Evolutionary conservation across 2,113 vertebrate species (phyloP).

Genomic region (Dasyurus viverrinus): DNA sequence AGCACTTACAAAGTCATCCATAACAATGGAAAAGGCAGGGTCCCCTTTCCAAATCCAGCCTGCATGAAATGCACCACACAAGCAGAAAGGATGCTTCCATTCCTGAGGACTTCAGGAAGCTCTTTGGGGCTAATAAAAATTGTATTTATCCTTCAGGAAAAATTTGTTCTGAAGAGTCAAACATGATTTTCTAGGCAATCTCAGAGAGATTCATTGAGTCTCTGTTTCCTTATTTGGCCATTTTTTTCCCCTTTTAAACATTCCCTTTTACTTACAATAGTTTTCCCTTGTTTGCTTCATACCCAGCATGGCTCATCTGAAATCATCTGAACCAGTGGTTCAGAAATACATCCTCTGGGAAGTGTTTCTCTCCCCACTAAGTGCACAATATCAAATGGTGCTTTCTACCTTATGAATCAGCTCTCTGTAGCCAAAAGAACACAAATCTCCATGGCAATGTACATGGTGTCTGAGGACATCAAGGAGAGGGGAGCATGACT

Average conservation of each 20-base stretch:
- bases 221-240: not conserved
- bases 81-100: constrained; percentile 46
- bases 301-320: constrained; percentile 25
- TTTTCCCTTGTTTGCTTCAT: constrained; percentile 55
- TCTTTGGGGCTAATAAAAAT: constrained; percentile 11
- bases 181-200: constrained; percentile 38
- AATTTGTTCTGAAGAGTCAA: constrained; percentile 63
- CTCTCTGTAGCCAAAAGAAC: constrained; percentile 57
- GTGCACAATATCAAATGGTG: constrained; percentile 36
- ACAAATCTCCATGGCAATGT: constrained; percentile 30
- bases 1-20: constrained; percentile 35
- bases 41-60: not conserved
- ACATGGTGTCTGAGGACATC: not conserved
- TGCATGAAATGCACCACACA: not conserved
- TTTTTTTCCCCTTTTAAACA: not conserved
- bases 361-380: not conserved
- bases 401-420: constrained; percentile 48
- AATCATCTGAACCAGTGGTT: constrained; percentile 44
- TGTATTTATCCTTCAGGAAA: constrained; percentile 49
- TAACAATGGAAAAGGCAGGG: not conserved
- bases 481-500: not conserved
- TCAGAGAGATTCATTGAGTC: constrained; percentile 15
- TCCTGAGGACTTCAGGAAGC: constrained; percentile 48
- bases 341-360: constrained; percentile 26
- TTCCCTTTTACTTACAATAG: constrained; percentile 29